Conservation (phyloP, 2,888 invertebrate genomes). For the Dolomedes plantarius region DNA sequence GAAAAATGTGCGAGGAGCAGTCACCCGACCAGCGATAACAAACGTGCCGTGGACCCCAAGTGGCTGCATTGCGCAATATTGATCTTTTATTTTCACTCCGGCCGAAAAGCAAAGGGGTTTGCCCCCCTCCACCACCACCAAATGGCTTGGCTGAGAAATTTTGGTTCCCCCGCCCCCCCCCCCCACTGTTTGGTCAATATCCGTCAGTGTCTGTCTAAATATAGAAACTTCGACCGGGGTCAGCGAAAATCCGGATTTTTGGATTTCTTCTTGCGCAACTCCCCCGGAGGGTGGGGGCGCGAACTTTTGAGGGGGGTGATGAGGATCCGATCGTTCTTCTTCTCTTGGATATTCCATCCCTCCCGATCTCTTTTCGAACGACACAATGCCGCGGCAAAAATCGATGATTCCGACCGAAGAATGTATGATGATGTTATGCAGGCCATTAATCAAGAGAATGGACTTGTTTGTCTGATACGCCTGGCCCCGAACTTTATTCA, state of each 20-base stretch:
- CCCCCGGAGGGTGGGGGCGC: neutral
- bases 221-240: slow-evolving; percentile 69
- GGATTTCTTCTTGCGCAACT: neutral
- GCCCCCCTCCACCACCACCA: neutral
- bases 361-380: slow-evolving; percentile 38
- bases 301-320: neutral
- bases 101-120: slow-evolving; percentile 7
- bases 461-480: slow-evolving; percentile 66
- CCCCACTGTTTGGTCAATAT: slow-evolving; percentile 62
- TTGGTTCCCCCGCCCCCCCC: neutral
- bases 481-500: slow-evolving; percentile 58
- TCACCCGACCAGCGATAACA: slow-evolving; percentile 60
- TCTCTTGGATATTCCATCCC: slow-evolving; percentile 7
- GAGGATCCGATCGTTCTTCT: slow-evolving; percentile 3
- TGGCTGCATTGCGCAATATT: slow-evolving; percentile 71
- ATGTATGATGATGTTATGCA: slow-evolving; percentile 70
- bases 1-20: slow-evolving; percentile 52
- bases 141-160: slow-evolving; percentile 31
- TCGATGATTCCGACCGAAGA: slow-evolving; percentile 24
- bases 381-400: slow-evolving; percentile 51
- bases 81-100: slow-evolving; percentile 64
- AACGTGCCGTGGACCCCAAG: slow-evolving; percentile 56
- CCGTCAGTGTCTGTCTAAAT: slow-evolving; percentile 67
- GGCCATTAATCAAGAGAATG: slow-evolving; percentile 58
- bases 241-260: slow-evolving; percentile 33